Evolutionary conservation across 2,113 vertebrate species (phyloP), one percentile per base, ranked within the genome.

Genomic region (Myxocyprinus asiaticus): DNA sequence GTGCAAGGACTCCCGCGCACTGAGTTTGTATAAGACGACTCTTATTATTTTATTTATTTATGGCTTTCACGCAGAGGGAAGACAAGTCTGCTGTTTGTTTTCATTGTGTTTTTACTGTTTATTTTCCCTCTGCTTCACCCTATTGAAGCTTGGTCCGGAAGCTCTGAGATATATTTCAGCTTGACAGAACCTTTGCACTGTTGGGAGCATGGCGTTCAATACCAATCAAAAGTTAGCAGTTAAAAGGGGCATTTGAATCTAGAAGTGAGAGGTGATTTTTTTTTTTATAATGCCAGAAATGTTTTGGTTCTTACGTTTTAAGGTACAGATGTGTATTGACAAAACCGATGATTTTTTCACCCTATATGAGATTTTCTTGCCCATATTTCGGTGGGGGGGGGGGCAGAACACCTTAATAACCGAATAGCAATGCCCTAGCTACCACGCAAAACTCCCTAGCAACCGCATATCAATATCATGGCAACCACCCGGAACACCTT

Each of bases 11-110:
- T 68, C 5, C 3, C 0, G 9, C 15, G 15, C 14, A 71, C 45
- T 4, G 9, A 50, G 45, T 9, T 10, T 8, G 53, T 58, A 63
- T 74, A 44, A 50, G 9, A 42, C 9, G 6, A 15, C n/a, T 58
- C 55, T 74, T 74, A n/a, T 50, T 33, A 6, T 50, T 48, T 50
- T 6, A 63, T 74, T 74, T 63, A 51, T 33, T 62, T 58, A 58
- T 12, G 7, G n/a, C 12, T n/a, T 4, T 70, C 33, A 42, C 33
- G 0, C 67, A 53, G 47, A 51, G 9, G 10, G 7, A 22, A 67
- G 65, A 67, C 67, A 70, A 42, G 22, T 0, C 5, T 51, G 9
- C 1, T 0, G 6, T 68, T 22, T 68, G 67, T 59, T 43, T 10
- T 14, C 44, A n/a, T 45, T 72, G 42, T 11, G 22, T 59, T 22